These are phyloP conservation scores for Spicauda simplicius DNA, from an alignment of 2,888 invertebrate species.

Conservation along the genomic window DNA sequence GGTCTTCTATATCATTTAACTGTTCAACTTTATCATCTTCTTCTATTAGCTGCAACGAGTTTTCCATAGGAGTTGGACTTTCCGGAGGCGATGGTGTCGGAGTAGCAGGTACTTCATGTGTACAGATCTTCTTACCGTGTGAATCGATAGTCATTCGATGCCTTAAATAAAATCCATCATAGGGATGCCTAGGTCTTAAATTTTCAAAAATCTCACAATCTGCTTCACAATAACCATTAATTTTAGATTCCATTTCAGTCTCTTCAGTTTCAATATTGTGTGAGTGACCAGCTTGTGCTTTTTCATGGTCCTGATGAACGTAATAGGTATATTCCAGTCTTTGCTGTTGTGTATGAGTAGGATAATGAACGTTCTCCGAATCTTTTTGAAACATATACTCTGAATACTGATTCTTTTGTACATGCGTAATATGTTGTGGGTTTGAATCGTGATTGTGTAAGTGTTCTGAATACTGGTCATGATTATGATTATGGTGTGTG, in stretches of 20 bases:
- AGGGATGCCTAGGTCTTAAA: constrained; percentile 75
- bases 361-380: constrained; percentile 23
- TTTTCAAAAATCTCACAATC: constrained; percentile 66
- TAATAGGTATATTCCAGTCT: constrained; percentile 51
- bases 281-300: constrained; percentile 46
- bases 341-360: constrained; percentile 9
- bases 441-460: constrained; percentile 38
- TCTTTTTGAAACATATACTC: constrained; percentile 26
- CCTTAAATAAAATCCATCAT: constrained; percentile 77
- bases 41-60: constrained; percentile 45
- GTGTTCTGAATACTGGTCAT: constrained; percentile 34
- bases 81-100: constrained; percentile 58
- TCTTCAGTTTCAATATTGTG: constrained; percentile 40
- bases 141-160: constrained; percentile 71
- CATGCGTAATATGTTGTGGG: constrained; percentile 10
- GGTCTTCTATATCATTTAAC: constrained; percentile 54
- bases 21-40: constrained; percentile 41
- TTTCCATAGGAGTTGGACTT: constrained; percentile 54
- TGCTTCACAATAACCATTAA: constrained; percentile 61
- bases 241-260: constrained; percentile 46
- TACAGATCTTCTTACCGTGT: constrained; percentile 72
- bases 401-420: constrained; percentile 27
- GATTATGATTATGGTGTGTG: constrained; percentile 36
- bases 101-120: constrained; percentile 73
- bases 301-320: constrained; percentile 57